phyloP scores from a whole-genome alignment of 2,797 vertebrate species.

The Cirrhinus molitorella region DNA sequence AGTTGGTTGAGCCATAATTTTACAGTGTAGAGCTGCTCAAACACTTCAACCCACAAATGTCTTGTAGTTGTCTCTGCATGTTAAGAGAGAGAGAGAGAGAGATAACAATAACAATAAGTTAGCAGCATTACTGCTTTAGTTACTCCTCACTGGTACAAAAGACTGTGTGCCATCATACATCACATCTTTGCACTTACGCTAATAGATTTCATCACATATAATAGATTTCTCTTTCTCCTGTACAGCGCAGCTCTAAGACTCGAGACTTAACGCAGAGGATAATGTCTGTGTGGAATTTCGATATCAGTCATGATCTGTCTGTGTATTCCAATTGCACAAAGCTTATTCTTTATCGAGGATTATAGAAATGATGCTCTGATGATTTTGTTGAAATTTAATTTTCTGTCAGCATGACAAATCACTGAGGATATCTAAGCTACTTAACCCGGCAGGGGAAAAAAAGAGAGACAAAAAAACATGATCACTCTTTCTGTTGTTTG shows the following conservation, averaged over 20 bases:
- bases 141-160: neutral
- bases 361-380: conserved; percentile 42
- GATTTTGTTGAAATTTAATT: conserved; percentile 53
- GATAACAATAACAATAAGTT: neutral
- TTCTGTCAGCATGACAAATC: conserved; percentile 51
- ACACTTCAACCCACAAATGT: neutral
- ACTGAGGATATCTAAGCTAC: conserved; percentile 56
- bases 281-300: conserved; percentile 3
- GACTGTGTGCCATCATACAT: conserved; percentile 7
- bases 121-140: neutral
- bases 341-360: conserved; percentile 36
- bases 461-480: conserved; percentile 11
- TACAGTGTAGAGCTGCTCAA: neutral
- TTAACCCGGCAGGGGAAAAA: conserved; percentile 43
- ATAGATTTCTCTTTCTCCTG: conserved; percentile 7
- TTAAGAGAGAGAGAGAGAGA: neutral
- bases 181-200: conserved; percentile 18
- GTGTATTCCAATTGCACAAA: conserved; percentile 33
- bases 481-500: conserved; percentile 47
- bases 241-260: conserved; percentile 2
- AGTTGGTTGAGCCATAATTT: neutral
- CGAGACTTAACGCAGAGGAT: conserved; percentile 21
- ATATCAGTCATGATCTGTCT: conserved; percentile 30
- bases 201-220: conserved; percentile 31
- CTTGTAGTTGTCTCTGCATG: neutral